These are phyloP conservation scores for Tragelaphus strepsiceros DNA, from an alignment of 2,113 vertebrate species.

Conservation along the genomic window DNA sequence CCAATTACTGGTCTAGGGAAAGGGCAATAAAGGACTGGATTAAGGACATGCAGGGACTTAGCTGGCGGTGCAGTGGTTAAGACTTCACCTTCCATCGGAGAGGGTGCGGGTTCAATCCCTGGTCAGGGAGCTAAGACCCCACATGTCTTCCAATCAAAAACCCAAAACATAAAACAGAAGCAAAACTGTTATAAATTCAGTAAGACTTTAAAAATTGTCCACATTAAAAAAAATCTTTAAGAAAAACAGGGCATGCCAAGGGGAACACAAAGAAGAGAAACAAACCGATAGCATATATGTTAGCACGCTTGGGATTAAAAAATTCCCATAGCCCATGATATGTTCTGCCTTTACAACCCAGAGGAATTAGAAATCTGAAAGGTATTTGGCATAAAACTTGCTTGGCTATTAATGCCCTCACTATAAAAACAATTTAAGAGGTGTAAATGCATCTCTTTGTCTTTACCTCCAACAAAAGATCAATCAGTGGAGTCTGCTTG, in stretches of 20 bases:
- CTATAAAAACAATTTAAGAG: not conserved
- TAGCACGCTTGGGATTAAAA: not conserved
- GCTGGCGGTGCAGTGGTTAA: not conserved
- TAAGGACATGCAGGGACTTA: not conserved
- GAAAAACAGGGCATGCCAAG: not conserved
- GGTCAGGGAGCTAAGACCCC: not conserved
- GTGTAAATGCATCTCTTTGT: not conserved
- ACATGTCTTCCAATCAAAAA: not conserved
- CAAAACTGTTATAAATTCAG: not conserved
- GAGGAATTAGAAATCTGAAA: not conserved
- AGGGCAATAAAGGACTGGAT: not conserved
- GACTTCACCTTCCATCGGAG: not conserved
- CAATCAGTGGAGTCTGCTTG: conserved; percentile 96
- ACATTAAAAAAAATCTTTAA: not conserved
- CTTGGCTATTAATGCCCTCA: not conserved
- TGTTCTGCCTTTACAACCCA: not conserved
- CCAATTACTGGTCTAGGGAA: not conserved
- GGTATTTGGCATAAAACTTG: not conserved
- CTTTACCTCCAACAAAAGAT: conserved; percentile 94
- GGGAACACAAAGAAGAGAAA: not conserved
- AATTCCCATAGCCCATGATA: not conserved
- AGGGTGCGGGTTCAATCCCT: not conserved
- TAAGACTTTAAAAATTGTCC: not conserved
- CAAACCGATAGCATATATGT: not conserved
- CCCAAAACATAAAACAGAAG: not conserved